phyloP scores from a whole-genome alignment of 2,888 invertebrate species.

The Agrochola macilenta region DNA sequence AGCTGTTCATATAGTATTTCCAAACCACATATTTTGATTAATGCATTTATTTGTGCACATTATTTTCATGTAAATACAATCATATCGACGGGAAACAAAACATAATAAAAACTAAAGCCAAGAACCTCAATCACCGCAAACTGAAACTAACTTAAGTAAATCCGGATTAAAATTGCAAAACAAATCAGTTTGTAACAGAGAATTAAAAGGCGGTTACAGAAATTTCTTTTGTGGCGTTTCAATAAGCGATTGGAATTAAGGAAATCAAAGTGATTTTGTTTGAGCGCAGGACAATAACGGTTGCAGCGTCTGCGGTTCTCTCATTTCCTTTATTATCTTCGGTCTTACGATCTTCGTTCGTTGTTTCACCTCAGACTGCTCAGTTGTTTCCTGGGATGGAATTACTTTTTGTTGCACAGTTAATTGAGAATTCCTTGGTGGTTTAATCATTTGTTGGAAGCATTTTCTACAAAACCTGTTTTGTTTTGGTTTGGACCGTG shows the following conservation, averaged over 20 bases:
- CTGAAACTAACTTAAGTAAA: neutral
- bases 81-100: neutral
- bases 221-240: conserved; percentile 46
- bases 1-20: neutral
- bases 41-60: neutral
- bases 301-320: conserved; percentile 57
- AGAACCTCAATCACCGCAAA: neutral
- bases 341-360: conserved; percentile 53
- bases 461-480: neutral
- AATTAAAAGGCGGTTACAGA: conserved; percentile 27
- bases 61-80: neutral
- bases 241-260: conserved; percentile 62
- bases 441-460: neutral
- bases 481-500: conserved; percentile 1
- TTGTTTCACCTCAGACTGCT: conserved; percentile 57
- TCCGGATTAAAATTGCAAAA: conserved; percentile 14
- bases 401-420: conserved; percentile 41
- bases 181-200: conserved; percentile 7
- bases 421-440: conserved; percentile 33
- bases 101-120: neutral
- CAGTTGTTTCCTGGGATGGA: conserved; percentile 43
- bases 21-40: neutral
- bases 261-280: conserved; percentile 67
- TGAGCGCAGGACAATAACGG: conserved; percentile 51
- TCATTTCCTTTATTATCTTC: conserved; percentile 68